Percentiles rank a stretch among this genome's conserved stretches.
phyloP scores from a whole-genome alignment of 2,888 invertebrate species.

The Drosophila quinaria region DNA sequence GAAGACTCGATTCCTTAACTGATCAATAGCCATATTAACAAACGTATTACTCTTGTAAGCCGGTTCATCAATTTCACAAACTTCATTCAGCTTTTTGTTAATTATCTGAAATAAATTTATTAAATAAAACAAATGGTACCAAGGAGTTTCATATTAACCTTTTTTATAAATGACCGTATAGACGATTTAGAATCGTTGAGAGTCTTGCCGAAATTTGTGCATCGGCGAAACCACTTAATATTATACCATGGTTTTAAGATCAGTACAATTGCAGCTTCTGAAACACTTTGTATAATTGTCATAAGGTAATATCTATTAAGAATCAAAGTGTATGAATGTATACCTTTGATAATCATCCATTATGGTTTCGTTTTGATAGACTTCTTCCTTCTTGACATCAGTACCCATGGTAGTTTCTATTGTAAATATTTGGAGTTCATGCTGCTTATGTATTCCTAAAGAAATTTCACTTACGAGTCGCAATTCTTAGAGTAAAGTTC shows the following conservation, averaged over 20 bases:
- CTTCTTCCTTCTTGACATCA: conserved; percentile 23
- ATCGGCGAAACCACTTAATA: background rate
- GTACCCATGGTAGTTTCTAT: conserved; percentile 54
- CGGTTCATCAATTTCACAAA: background rate
- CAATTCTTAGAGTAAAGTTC: conserved; percentile 61
- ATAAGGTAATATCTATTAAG: background rate
- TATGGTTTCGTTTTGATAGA: conserved; percentile 23
- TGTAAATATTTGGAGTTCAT: background rate
- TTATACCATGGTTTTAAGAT: conserved; percentile 72
- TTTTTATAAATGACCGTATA: conserved; percentile 63
- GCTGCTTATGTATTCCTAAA: background rate
- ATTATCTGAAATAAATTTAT: conserved; percentile 50
- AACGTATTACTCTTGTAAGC: conserved; percentile 25
- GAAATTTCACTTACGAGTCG: conserved; percentile 67
- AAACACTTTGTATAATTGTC: background rate
- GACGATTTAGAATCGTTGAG: conserved; percentile 53
- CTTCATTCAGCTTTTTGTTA: conserved; percentile 38
- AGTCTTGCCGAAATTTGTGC: conserved; percentile 40
- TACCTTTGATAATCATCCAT: conserved; percentile 5
- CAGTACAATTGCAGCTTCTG: conserved; percentile 39
- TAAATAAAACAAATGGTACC: too few relatives aligned
- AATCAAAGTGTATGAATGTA: background rate
- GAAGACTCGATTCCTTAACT: conserved; percentile 60
- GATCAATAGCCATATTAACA: conserved; percentile 62
- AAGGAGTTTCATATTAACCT: conserved; percentile 43